Conservation (phyloP, 2,797 vertebrate species). For the Holocentrus rufus region DNA sequence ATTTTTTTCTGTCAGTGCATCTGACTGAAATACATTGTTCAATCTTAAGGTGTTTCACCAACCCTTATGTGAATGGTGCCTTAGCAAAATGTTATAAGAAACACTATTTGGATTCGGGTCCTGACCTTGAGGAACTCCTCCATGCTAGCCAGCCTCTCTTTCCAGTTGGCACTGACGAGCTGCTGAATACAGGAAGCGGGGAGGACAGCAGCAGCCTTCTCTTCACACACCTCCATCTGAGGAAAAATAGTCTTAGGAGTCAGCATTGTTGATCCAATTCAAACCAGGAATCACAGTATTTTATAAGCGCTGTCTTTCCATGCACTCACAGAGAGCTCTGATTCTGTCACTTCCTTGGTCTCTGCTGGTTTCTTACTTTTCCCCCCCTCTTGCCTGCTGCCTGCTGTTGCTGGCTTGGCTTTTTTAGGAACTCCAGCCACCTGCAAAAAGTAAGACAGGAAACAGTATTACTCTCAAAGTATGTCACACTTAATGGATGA, state of each 20-base stretch:
- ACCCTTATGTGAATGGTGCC: too few relatives aligned
- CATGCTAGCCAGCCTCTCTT: slow-evolving; percentile 91
- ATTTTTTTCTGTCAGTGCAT: too few relatives aligned
- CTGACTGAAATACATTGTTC: too few relatives aligned
- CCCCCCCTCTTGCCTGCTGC: slow-evolving; percentile 70
- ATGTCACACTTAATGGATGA: too few relatives aligned
- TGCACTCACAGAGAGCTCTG: slow-evolving; percentile 86
- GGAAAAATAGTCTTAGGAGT: slow-evolving; percentile 23
- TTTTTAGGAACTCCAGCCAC: slow-evolving; percentile 10
- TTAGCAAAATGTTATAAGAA: neutral
- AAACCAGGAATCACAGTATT: slow-evolving; percentile 25
- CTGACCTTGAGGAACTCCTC: slow-evolving; percentile 90
- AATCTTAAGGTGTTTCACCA: too few relatives aligned
- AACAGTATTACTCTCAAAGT: too few relatives aligned
- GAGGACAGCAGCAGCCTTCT: slow-evolving; percentile 87
- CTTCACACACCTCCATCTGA: slow-evolving; percentile 89
- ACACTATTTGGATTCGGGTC: neutral
- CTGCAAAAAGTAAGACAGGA: too few relatives aligned
- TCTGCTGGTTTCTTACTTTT: slow-evolving; percentile 86
- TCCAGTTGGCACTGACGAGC: slow-evolving; percentile 90
- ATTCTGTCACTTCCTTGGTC: slow-evolving; percentile 84
- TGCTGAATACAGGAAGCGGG: slow-evolving; percentile 87
- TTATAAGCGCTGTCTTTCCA: too few relatives aligned
- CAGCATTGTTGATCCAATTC: neutral
- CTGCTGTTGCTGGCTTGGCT: slow-evolving; percentile 16